A percentile compares a stretch with the other conserved stretches of the same genome.
Conservation (phyloP, 2,113 vertebrate genomes). For the Anhinga rufa region DNA sequence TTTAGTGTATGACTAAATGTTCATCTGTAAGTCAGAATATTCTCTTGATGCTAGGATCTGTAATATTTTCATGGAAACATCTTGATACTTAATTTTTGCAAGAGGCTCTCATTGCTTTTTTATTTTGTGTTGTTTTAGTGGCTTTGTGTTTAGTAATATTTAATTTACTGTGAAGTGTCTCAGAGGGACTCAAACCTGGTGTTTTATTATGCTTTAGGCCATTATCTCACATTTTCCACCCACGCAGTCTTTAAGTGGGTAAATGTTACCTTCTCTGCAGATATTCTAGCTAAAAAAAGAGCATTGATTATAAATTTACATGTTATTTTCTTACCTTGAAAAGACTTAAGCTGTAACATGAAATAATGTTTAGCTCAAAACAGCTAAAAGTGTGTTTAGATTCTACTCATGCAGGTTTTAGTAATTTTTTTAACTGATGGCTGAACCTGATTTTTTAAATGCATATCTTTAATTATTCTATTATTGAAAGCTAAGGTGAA, state of each 20-base stretch:
- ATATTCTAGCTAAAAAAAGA: neutral
- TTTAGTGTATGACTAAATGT: neutral
- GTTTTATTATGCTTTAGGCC: neutral
- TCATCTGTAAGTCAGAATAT: neutral
- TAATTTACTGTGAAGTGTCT: neutral
- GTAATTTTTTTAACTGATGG: neutral
- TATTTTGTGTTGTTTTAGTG: neutral
- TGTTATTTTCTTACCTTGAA: neutral
- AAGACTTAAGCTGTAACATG: neutral
- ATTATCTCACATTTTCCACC: neutral
- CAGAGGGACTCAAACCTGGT: neutral
- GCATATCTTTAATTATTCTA: neutral
- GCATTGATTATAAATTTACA: neutral
- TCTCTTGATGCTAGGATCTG: neutral
- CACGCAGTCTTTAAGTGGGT: neutral
- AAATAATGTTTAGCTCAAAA: neutral
- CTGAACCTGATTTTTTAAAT: neutral
- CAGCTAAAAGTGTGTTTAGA: neutral
- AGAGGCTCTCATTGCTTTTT: neutral
- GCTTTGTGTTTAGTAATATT: neutral
- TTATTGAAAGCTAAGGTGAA: neutral
- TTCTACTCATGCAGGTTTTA: neutral
- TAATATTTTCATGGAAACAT: neutral
- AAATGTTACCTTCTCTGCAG: neutral
- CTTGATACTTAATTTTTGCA: neutral